Percentiles rank a stretch among this genome's conserved stretches.
Conservation (phyloP, 2,113 vertebrate genomes). For the Pseudois nayaur region DNA sequence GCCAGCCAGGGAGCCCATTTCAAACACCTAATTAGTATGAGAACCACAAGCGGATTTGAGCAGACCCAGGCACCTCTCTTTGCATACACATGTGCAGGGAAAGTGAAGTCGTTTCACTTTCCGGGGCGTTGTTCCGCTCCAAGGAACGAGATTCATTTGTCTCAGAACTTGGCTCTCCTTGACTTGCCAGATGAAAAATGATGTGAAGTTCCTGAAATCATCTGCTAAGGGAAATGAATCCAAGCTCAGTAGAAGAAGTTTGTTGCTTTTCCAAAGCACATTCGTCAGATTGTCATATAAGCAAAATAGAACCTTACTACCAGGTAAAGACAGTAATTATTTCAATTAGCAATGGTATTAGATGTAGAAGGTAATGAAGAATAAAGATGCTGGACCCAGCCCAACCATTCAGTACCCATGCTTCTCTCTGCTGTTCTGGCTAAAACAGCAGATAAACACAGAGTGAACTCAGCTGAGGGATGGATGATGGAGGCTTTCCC, state of each 20-base stretch:
- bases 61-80: constrained; percentile 66
- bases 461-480: neutral
- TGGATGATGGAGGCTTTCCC: neutral
- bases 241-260: neutral
- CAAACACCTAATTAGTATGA: constrained; percentile 52
- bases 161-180: constrained; percentile 78
- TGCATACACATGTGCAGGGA: constrained; percentile 79
- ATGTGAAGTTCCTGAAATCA: constrained; percentile 27
- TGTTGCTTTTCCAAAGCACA: constrained; percentile 17
- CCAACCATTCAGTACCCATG: neutral
- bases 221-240: neutral
- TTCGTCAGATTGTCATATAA: neutral
- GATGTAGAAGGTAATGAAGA: neutral
- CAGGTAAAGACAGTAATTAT: neutral
- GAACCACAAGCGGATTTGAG: constrained; percentile 41
- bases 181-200: constrained; percentile 66
- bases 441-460: neutral
- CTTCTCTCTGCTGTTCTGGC: neutral
- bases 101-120: constrained; percentile 79
- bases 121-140: constrained; percentile 80
- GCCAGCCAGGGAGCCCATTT: constrained; percentile 12
- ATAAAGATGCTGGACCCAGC: neutral
- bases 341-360: constrained; percentile 21
- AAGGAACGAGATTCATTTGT: constrained; percentile 79
- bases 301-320: neutral